These are phyloP conservation scores for Tenualosa ilisha DNA, from an alignment of 2,797 vertebrate species.

Conservation along the genomic window DNA sequence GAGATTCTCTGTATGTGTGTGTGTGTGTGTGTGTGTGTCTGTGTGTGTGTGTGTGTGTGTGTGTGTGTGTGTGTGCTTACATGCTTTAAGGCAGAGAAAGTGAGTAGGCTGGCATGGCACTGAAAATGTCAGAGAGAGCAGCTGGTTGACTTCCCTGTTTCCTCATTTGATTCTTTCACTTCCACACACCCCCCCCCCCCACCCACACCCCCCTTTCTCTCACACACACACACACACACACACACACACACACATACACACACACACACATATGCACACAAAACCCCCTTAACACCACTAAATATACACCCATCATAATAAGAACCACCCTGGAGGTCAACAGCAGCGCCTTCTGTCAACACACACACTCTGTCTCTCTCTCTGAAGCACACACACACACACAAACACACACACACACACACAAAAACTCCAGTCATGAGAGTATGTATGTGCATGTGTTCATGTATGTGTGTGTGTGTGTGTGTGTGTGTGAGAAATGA, in stretches of 20 bases:
- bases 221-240: not conserved
- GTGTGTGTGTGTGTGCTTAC: not conserved
- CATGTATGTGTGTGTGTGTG: not conserved
- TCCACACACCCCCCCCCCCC: not conserved
- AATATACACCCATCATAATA: not conserved
- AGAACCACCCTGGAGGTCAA: not conserved
- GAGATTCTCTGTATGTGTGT: not conserved
- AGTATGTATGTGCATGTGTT: not conserved
- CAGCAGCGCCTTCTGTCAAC: conserved; percentile 16
- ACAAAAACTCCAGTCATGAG: no score
- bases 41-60: not conserved
- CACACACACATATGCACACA: not conserved
- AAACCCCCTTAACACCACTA: not conserved
- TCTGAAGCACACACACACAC: no score
- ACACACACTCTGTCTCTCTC: not conserved
- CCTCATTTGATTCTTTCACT: not conserved
- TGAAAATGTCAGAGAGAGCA: conserved; percentile 7
- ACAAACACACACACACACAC: no score
- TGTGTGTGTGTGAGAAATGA: not conserved
- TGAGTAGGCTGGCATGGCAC: not conserved
- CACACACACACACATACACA: not conserved
- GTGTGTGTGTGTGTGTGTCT: conserved; percentile 24
- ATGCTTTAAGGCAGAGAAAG: not conserved
- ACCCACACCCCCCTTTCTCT: not conserved
- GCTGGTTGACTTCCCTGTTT: conserved; percentile 7